Evolutionary conservation across 2,113 vertebrate species (phyloP).

Genomic region (Gnathonemus longibarbis): DNA sequence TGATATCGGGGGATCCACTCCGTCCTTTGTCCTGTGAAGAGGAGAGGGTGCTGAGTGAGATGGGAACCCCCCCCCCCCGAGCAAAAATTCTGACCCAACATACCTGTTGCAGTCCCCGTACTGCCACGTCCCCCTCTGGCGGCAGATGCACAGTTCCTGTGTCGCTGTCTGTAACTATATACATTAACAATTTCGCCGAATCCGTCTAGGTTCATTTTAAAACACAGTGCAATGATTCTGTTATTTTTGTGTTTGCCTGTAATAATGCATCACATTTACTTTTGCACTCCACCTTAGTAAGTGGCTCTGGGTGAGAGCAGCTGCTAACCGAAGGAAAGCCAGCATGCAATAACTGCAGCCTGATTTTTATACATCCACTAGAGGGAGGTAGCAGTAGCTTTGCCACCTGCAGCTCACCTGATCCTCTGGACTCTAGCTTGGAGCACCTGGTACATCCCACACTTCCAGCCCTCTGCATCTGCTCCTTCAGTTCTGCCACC

Average conservation of each 20-base stretch:
- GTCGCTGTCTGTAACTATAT: conserved; percentile 38
- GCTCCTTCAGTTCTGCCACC: conserved; percentile 36
- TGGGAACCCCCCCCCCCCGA: not conserved
- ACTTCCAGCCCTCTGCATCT: not conserved
- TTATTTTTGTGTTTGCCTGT: not conserved
- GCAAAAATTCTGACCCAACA: not conserved
- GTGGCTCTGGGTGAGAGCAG: not conserved
- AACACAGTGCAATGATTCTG: not conserved
- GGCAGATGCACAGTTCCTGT: conserved; percentile 32
- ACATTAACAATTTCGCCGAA: not conserved
- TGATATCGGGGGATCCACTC: conserved; percentile 20
- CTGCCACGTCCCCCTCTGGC: conserved; percentile 34
- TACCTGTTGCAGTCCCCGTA: conserved; percentile 41
- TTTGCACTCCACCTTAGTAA: not conserved
- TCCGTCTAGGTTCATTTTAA: not conserved
- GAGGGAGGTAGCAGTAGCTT: not conserved
- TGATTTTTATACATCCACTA: not conserved
- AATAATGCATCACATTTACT: not conserved
- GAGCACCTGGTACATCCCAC: not conserved
- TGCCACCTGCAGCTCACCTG: conserved; percentile 44
- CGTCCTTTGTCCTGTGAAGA: conserved; percentile 40
- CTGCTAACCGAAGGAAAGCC: not conserved
- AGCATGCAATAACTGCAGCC: not conserved
- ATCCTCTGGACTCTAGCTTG: not conserved
- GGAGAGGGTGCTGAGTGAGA: not conserved